Base-by-base conservation (phyloP, 2,797 vertebrate species). In the Lepus townsendii region DNA sequence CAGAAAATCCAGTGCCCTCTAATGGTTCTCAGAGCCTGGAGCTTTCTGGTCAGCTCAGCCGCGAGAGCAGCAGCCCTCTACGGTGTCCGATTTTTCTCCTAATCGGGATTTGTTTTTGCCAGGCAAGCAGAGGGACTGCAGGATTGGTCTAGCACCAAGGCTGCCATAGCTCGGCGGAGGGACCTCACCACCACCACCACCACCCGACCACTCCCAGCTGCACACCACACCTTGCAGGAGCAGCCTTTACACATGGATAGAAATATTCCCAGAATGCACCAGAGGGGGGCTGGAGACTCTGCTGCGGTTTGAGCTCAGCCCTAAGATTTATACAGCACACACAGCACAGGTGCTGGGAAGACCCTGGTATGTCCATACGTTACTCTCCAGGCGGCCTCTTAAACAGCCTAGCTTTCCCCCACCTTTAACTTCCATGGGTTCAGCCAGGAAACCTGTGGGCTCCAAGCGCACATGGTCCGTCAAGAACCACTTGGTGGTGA, bases 1-100 rank as follows among this genome's bases (percentile, higher is more conserved):
- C 98, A 97, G 95, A 98, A 98, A 98, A 98, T 95, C 97, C 94
- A 57, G 62, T 0, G 5, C 85, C 94, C 97, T 98, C 69, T 50
- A 96, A 97, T 84, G 80, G 97, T 97, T 98, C 98, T 98, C 98
- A 97, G 98, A 97, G 96, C 97, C 96, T 92, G 65, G 91, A 95
- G 97, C 97, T 97, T 98, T 97, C 65, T 68, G 96, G 96, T 97
- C 86, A 0, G 96, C 96, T 97, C 96, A 94, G 90, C 97, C 96
- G 96, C 98, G 97, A 97, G 98, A 42, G 42, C 1, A 1, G 94
- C 86, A 96, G 95, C 95, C 50, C 94, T 97, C 97, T 90, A 73
- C 76, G 97, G 97, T 96, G 93, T 97, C 98, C 96, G 54, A 66
- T 72, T 94, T 94, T 92, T 50, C 79, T 90, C 76, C 93, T 83